Percentiles rank a stretch among this genome's conserved stretches.
Evolutionary conservation across 2,888 invertebrate genomes (phyloP).

Genomic region (Pyrocoelia pectoralis): DNA sequence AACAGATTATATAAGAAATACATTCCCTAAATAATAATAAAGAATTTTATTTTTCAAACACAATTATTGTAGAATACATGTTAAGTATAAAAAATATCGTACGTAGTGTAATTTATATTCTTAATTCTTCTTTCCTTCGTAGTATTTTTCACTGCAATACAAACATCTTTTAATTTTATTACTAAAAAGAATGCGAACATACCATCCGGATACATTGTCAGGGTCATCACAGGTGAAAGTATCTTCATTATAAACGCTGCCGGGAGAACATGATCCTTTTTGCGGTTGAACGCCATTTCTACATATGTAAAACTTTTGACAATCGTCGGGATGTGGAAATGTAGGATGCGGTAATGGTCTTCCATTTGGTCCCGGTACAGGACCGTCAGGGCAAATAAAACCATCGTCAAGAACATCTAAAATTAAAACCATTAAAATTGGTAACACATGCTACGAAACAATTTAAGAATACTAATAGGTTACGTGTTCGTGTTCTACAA

Average conservation of each 20-base stretch:
- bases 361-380: constrained; percentile 72
- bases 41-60: constrained; percentile 15
- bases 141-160: constrained; percentile 53
- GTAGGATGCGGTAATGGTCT: constrained; percentile 78
- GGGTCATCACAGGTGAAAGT: constrained; percentile 80
- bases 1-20: constrained; percentile 25
- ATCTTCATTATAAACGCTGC: constrained; percentile 81
- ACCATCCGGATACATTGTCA: constrained; percentile 82
- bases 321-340: constrained; percentile 80
- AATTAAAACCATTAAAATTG: constrained; percentile 22
- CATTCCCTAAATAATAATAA: constrained; percentile 24
- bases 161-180: constrained; percentile 22
- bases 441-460: background rate
- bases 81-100: background rate
- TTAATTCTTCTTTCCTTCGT: constrained; percentile 43
- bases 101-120: constrained; percentile 1
- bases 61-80: background rate
- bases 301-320: constrained; percentile 85
- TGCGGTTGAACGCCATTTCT: constrained; percentile 79
- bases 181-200: constrained; percentile 31
- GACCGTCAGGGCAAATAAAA: constrained; percentile 77
- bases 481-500: background rate
- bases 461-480: background rate
- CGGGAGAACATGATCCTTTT: constrained; percentile 75
- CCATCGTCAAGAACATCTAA: constrained; percentile 77